Base-by-base conservation (phyloP, 2,888 invertebrate genomes). In the Trisateles emortualis region DNA sequence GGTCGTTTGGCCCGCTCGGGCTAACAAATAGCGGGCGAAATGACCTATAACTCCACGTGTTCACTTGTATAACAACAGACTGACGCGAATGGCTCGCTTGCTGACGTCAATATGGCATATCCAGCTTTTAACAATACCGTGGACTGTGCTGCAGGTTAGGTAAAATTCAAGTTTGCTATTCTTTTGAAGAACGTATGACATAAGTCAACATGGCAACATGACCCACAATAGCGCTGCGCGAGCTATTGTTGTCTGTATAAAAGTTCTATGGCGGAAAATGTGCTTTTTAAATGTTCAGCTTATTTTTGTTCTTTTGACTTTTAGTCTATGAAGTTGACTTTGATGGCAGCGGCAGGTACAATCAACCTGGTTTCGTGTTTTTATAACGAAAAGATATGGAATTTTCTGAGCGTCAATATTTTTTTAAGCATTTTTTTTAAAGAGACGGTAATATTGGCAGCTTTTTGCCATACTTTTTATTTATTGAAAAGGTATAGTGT, bases 211-310 rank as follows among this genome's bases (percentile, higher is more conserved):
- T 3, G 13, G 48, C 9, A 38, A 57, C 56, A 44, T 59, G 59
- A 59, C 46, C 43, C 39, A 55, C 68, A 72, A 58, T 62, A 69
- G 58, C 39, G 54, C 52, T 52, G 55, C 64, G 40, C 50, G 38
- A 26, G 3, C 62, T 11, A 70, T 67, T 72, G 56, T 68, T 52
- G 41, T 55, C 40, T 29, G 39, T 47, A 62, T 52, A 59, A 62
- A 54, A 65, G 46, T 53, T 52, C 17, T 17, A 38, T 46, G 24
- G 22, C 17, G 35, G 33, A 59, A 65, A 69, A 66, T 47, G 19
- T 41, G 14, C 52, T 62, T 58, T 65, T 52, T 41, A 56, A 59
- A 59, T 49, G 32, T 70, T 45, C 24, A 39, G 44, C 17, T 51
- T 64, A 54, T 58, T 36, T 63, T 55, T 54, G 35, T 16, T 6